Evolutionary conservation across 1,140 invertebrate genomes (phyloP), one percentile per base, ranked within the genome.

Genomic region (Drosophila trapezifrons): DNA sequence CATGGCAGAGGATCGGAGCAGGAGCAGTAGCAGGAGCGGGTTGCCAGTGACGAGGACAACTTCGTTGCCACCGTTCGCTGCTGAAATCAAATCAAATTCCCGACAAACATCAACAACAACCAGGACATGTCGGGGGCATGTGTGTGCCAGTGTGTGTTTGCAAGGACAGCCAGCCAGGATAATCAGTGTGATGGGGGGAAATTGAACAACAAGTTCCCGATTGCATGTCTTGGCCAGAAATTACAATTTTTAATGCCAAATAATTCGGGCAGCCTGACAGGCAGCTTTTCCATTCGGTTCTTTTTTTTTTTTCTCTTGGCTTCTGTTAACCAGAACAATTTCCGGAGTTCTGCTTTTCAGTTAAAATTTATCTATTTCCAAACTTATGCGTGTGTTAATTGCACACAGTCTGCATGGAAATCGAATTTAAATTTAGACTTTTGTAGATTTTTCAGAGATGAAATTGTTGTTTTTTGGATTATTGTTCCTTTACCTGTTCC

Each of bases 61-160:
- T 56, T 66, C 49, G 56, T 52, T 78, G 67, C 37, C 63, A 37
- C 47, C 32, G 76, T 56, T 46, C 47, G 43, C 49, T 58, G 74
- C 72, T 55, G 45, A 86, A 81, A 81, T 85, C 82, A 85, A 85
- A 85, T 85, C 82, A 85, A 85, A 86, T 76, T 80, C 74, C 69
- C 81, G 56, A 69, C 80, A 84, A 83, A 58, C 76, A 75, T 64
- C 73, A 75, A 66, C 64, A 72, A 70, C 74, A 74, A 60, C 55
- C 55, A 73, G 70, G 60, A 76, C 62, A 75, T 76, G 72, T 57
- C 67, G 17, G 13, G 12, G 60, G 25, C 22, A 32, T 40, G 0
- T 15, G 17, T 17, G 35, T 20, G 27, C 32, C 5, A 10, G 32
- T 65, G 42, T 29, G 20, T 56, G 43, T 56, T 35, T 43, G 65